Evolutionary conservation across 2,113 vertebrate genomes (phyloP), one percentile per base, ranked within the genome.

Genomic region (Onychostoma macrolepis): DNA sequence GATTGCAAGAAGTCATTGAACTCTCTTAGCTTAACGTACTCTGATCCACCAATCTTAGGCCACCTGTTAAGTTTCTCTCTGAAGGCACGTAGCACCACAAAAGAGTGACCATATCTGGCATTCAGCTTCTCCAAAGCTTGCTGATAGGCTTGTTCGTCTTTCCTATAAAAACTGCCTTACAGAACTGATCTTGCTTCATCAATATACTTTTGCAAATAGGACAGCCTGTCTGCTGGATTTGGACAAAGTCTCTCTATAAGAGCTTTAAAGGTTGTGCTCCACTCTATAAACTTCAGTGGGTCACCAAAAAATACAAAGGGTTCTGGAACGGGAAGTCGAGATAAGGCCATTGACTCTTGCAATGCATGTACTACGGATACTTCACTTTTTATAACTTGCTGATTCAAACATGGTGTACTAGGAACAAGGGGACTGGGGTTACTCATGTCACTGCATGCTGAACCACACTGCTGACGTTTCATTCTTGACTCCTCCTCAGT

Each of bases 111-210:
- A 85, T 90, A 89, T 36, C 83, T 24, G 15, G 56, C 71, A 61
- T 90, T 69, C 4, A 86, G 4, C 24, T 17, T 74, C 6, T 88
- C 33, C 87, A 85, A 84, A 45, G 87, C 84, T 71, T 87, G 86
- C 5, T 87, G 17, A 65, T 89, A 87, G 8, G 89, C 79, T 11
- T 83, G 56, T 30, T 86, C 41, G 30, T 89, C 78, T 36, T 85
- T 86, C 56, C 87, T 77, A 28, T 88, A 84, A 12, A 89, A 89
- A 43, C 38, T 89, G 21, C 88, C 88, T 41, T 89, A 85, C 12
- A 86, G 24, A 33, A n/a, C 48, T 21, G 50, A 75, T 36, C 24
- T 43, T 83, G 84, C 80, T 21, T 86, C 85, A 56, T 10, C 19
- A 6, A 88, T 43, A 28, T 85, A 88, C 6, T 74, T 88, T 1